phyloP scores from a whole-genome alignment of 2,888 invertebrate species.

The Archips xylosteana region DNA sequence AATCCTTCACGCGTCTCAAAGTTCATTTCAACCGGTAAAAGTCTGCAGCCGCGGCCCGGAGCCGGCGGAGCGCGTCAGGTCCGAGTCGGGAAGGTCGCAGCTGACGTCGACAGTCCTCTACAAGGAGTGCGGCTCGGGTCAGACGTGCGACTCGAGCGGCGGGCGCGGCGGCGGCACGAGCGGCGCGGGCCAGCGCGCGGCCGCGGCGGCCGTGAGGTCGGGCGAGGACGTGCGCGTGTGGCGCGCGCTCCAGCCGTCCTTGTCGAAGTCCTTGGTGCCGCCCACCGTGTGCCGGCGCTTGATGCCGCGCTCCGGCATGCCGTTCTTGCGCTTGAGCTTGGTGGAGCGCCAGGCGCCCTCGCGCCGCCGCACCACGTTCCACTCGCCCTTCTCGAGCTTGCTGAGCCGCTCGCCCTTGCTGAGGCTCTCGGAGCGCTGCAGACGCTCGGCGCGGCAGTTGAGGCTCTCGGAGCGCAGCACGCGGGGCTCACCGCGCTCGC shows the following conservation, averaged over 20 bases:
- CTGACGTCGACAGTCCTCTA: conserved; percentile 56
- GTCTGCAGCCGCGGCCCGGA: neutral
- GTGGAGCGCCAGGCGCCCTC: conserved; percentile 84
- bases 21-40: conserved; percentile 17
- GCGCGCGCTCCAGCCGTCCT: conserved; percentile 86
- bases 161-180: conserved; percentile 70
- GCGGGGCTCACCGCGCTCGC: conserved; percentile 71
- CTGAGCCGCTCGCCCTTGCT: conserved; percentile 71
- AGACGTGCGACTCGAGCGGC: conserved; percentile 71
- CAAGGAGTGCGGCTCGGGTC: conserved; percentile 56
- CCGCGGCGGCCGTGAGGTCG: conserved; percentile 77
- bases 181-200: conserved; percentile 61
- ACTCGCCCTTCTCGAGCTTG: conserved; percentile 90
- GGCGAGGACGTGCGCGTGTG: conserved; percentile 86
- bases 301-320: conserved; percentile 92
- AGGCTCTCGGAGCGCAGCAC: conserved; percentile 87
- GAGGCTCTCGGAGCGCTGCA: conserved; percentile 64
- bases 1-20: conserved; percentile 5
- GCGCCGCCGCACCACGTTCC: conserved; percentile 88
- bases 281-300: conserved; percentile 97
- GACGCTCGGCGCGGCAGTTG: conserved; percentile 76
- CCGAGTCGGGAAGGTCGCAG: neutral
- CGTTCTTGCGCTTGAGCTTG: conserved; percentile 91
- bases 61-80: neutral
- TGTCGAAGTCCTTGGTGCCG: conserved; percentile 93